Evolutionary conservation across 1,140 invertebrate species (phyloP).

Genomic region (Drosophila triauraria): DNA sequence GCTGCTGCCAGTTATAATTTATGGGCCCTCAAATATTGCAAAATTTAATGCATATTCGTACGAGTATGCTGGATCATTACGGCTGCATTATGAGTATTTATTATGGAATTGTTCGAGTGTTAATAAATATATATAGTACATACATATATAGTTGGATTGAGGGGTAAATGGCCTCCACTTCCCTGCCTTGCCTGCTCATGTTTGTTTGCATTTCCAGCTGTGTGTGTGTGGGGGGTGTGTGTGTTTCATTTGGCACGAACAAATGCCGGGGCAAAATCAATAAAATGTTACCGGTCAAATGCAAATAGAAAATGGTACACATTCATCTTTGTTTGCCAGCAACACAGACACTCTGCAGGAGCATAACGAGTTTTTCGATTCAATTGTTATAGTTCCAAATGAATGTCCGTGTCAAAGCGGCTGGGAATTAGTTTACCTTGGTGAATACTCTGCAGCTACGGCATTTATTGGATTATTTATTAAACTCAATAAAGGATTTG

Average conservation of each 20-base stretch:
- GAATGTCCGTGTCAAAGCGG: slow-evolving; percentile 34
- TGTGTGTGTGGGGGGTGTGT: slow-evolving; percentile 5
- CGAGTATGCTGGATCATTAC: slow-evolving; percentile 19
- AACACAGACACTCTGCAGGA: slow-evolving; percentile 34
- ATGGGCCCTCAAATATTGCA: slow-evolving; percentile 39
- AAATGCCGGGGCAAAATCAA: slow-evolving; percentile 54
- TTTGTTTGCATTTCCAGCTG: slow-evolving; percentile 35
- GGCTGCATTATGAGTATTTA: slow-evolving; percentile 53
- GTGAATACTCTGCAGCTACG: not conserved
- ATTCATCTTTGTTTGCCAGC: slow-evolving; percentile 60
- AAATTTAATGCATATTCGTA: slow-evolving; percentile 30
- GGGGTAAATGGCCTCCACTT: slow-evolving; percentile 13
- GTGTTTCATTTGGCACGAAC: slow-evolving; percentile 39
- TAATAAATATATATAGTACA: slow-evolving; percentile 53
- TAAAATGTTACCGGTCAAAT: slow-evolving; percentile 64
- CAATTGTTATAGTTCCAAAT: slow-evolving; percentile 36
- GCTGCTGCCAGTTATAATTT: slow-evolving; percentile 74
- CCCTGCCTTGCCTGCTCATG: slow-evolving; percentile 15
- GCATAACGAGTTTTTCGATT: slow-evolving; percentile 51
- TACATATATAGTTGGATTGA: slow-evolving; percentile 1
- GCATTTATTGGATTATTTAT: slow-evolving; percentile 20
- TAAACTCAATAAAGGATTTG: not conserved
- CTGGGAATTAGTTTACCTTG: slow-evolving; percentile 35
- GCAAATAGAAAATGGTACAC: slow-evolving; percentile 59
- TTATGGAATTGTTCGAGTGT: slow-evolving; percentile 51